Conservation (phyloP, 2,113 vertebrate genomes). For the Struthio camelus region DNA sequence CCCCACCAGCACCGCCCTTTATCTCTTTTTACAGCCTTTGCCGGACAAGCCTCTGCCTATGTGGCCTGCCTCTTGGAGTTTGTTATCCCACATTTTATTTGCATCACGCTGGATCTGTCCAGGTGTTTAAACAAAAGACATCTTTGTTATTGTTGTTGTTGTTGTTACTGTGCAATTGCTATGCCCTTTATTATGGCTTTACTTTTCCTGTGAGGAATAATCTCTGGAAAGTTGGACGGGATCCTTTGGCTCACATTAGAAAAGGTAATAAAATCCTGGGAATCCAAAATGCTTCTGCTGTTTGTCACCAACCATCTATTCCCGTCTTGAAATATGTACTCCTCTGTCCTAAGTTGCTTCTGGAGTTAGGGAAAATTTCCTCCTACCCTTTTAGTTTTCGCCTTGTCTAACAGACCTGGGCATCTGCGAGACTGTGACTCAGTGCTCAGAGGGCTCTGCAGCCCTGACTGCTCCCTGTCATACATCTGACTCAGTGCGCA, state of each 20-base stretch:
- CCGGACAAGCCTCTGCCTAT: not conserved
- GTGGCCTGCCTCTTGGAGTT: not conserved
- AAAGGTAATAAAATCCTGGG: constrained; percentile 68
- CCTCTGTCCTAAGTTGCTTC: constrained; percentile 19
- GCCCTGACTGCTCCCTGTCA: not conserved
- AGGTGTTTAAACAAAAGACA: constrained; percentile 54
- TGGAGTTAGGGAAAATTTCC: not conserved
- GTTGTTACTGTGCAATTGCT: constrained; percentile 33
- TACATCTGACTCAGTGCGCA: not conserved
- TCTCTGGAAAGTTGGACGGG: constrained; percentile 64
- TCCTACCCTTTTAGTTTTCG: not conserved
- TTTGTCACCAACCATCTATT: constrained; percentile 53
- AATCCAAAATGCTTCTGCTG: constrained; percentile 34
- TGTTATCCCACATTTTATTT: not conserved
- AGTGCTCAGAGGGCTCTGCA: not conserved
- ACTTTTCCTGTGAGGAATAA: constrained; percentile 51
- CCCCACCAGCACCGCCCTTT: not conserved
- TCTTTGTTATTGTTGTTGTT: constrained; percentile 44
- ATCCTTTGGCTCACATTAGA: constrained; percentile 34
- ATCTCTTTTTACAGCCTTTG: not conserved
- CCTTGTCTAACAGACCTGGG: not conserved
- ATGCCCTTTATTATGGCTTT: constrained; percentile 49
- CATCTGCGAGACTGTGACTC: not conserved
- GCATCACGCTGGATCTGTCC: not conserved
- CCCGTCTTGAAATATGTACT: constrained; percentile 44